phyloP scores from a whole-genome alignment of 1,140 invertebrate genomes.

The Drosophila tropicalis region DNA sequence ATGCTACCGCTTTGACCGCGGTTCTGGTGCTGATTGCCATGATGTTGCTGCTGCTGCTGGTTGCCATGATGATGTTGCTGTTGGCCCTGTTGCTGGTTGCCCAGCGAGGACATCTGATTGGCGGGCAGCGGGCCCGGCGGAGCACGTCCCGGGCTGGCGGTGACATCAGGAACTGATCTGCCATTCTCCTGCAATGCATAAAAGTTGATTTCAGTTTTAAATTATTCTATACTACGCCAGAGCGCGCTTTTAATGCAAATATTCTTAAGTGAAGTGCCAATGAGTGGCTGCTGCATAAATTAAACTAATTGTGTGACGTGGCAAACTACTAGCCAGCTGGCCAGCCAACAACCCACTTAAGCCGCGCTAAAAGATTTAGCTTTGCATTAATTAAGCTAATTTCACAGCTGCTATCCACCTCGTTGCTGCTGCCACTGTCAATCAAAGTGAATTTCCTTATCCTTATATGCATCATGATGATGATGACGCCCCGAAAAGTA shows the following conservation, averaged over 20 bases:
- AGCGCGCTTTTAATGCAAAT: slow-evolving; percentile 46
- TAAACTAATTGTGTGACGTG: slow-evolving; percentile 56
- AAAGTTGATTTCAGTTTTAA: slow-evolving; percentile 24
- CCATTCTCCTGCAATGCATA: slow-evolving; percentile 89
- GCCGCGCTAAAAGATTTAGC: slow-evolving; percentile 66
- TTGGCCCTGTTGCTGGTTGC: slow-evolving; percentile 75
- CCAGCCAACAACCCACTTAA: slow-evolving; percentile 36
- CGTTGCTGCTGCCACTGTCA: slow-evolving; percentile 15
- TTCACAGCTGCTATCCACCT: slow-evolving; percentile 32
- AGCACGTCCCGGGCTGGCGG: slow-evolving; percentile 93
- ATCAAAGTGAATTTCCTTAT: slow-evolving; percentile 43
- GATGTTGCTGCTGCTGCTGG: slow-evolving; percentile 83
- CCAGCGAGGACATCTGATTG: slow-evolving; percentile 84
- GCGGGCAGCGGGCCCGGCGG: slow-evolving; percentile 87
- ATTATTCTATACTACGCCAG: slow-evolving; percentile 21
- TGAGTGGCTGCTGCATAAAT: slow-evolving; percentile 59
- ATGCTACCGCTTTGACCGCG: slow-evolving; percentile 58
- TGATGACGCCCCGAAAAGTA: slow-evolving; percentile 34
- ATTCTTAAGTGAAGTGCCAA: slow-evolving; percentile 48
- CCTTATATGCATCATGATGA: neutral
- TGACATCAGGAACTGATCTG: slow-evolving; percentile 93
- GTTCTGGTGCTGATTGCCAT: slow-evolving; percentile 85
- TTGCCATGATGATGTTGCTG: slow-evolving; percentile 86
- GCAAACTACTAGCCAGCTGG: slow-evolving; percentile 9
- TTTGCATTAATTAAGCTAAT: slow-evolving; percentile 75